Evolutionary conservation across 1,140 invertebrate species (phyloP).

Genomic region (Drosophila tropicalis): DNA sequence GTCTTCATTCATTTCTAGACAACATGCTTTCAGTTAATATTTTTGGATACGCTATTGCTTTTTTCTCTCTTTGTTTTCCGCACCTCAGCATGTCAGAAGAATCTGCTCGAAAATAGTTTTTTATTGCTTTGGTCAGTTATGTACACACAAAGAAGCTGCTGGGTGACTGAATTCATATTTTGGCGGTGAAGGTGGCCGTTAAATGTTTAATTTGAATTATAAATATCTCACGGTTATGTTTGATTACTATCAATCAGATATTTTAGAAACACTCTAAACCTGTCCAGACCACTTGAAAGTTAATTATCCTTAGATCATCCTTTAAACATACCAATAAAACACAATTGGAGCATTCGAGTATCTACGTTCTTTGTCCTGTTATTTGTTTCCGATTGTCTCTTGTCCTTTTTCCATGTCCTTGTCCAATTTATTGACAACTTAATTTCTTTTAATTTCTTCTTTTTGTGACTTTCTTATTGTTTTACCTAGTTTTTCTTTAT

Average conservation of each 20-base stretch:
- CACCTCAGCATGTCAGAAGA: constrained; percentile 46
- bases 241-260: not conserved
- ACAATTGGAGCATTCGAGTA: too few relatives aligned
- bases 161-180: not conserved
- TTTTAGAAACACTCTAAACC: too few relatives aligned
- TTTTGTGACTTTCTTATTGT: too few relatives aligned
- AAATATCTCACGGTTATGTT: not conserved
- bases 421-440: too few relatives aligned
- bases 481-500: too few relatives aligned
- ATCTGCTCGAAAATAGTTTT: constrained; percentile 50
- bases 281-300: too few relatives aligned
- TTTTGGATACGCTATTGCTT: constrained; percentile 43
- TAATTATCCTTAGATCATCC: not conserved
- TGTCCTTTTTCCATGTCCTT: too few relatives aligned
- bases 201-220: not conserved
- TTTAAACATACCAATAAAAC: not conserved
- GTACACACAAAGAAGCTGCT: constrained; percentile 39
- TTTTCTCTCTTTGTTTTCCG: constrained; percentile 40
- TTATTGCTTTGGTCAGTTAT: constrained; percentile 70
- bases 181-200: not conserved
- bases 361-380: too few relatives aligned
- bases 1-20: constrained; percentile 47
- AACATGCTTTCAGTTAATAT: constrained; percentile 41
- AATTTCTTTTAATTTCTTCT: too few relatives aligned
- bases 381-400: too few relatives aligned